Evolutionary conservation across 1,140 invertebrate species (phyloP).

Genomic region (Megathymus violae): DNA sequence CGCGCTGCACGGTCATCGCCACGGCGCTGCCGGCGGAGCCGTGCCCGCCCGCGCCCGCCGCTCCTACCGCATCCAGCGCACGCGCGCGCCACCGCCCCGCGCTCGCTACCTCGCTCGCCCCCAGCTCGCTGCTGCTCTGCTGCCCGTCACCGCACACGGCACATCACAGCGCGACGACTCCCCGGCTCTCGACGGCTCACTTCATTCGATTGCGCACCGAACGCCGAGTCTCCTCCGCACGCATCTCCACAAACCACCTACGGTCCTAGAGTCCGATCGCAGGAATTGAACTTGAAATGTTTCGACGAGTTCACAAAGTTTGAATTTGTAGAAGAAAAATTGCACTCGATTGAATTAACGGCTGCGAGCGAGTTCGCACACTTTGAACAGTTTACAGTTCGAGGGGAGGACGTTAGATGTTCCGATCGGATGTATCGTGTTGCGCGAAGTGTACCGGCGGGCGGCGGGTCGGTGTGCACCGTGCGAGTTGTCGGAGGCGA

Average conservation of each 20-base stretch:
- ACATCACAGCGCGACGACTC: constrained; percentile 49
- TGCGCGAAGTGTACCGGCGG: too few species aligned
- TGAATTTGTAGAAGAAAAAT: background rate
- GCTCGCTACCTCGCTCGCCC: constrained; percentile 58
- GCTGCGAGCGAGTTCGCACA: constrained; percentile 23
- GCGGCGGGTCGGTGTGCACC: constrained; percentile 39
- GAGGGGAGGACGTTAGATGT: constrained; percentile 8
- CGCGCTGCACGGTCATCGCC: too few species aligned
- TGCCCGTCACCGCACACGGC: constrained; percentile 56
- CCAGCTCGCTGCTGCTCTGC: constrained; percentile 49
- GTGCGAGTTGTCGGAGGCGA: too few species aligned
- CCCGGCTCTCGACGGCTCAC: constrained; percentile 27
- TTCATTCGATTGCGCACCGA: constrained; percentile 14
- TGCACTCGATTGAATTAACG: background rate
- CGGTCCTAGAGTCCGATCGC: constrained; percentile 20
- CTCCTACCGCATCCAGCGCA: constrained; percentile 74
- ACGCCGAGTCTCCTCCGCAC: constrained; percentile 15
- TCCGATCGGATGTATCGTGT: constrained; percentile 26
- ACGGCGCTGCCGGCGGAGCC: too few species aligned
- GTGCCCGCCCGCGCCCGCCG: too few species aligned
- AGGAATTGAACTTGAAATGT: constrained; percentile 16
- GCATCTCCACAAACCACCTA: constrained; percentile 7
- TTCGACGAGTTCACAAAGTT: constrained; percentile 19
- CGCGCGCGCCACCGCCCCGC: constrained; percentile 58
- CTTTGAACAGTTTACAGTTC: constrained; percentile 12